phyloP scores from a whole-genome alignment of 1,140 invertebrate species.

The Nasonia longicornis region DNA sequence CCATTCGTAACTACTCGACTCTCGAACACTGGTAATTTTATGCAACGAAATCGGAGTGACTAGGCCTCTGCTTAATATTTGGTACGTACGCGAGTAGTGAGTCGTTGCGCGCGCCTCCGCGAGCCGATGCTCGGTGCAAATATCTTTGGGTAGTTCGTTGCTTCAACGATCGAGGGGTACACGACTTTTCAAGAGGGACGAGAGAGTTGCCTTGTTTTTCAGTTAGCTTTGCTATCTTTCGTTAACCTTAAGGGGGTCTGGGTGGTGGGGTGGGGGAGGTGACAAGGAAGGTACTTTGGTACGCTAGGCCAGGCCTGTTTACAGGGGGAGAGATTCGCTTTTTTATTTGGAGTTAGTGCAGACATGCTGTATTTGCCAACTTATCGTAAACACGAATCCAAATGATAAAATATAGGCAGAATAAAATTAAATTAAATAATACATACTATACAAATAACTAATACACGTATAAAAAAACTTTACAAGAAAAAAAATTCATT shows the following conservation, averaged over 20 bases:
- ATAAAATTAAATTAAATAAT: constrained; percentile 55
- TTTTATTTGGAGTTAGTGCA: constrained; percentile 58
- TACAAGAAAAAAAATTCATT: constrained; percentile 40
- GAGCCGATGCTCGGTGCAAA: constrained; percentile 52
- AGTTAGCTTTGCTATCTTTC: constrained; percentile 29
- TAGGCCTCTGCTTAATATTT: constrained; percentile 61
- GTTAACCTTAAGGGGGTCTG: constrained; percentile 1
- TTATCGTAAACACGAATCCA: constrained; percentile 58
- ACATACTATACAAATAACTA: constrained; percentile 56
- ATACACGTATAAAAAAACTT: constrained; percentile 42
- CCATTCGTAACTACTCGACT: constrained; percentile 38
- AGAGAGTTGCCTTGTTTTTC: constrained; percentile 4
- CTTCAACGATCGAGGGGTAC: neutral
- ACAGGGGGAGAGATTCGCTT: constrained; percentile 50
- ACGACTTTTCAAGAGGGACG: neutral
- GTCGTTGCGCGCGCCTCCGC: constrained; percentile 46
- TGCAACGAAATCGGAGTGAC: constrained; percentile 52
- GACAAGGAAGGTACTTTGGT: constrained; percentile 62
- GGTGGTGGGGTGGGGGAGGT: constrained; percentile 40
- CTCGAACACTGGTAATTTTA: constrained; percentile 35
- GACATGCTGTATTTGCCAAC: constrained; percentile 61
- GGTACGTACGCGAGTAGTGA: constrained; percentile 54
- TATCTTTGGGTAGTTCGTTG: constrained; percentile 62
- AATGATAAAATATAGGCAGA: constrained; percentile 50
- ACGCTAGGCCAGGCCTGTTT: constrained; percentile 68